Conservation (phyloP, 2,888 invertebrate species). For the Andrena fulva region DNA sequence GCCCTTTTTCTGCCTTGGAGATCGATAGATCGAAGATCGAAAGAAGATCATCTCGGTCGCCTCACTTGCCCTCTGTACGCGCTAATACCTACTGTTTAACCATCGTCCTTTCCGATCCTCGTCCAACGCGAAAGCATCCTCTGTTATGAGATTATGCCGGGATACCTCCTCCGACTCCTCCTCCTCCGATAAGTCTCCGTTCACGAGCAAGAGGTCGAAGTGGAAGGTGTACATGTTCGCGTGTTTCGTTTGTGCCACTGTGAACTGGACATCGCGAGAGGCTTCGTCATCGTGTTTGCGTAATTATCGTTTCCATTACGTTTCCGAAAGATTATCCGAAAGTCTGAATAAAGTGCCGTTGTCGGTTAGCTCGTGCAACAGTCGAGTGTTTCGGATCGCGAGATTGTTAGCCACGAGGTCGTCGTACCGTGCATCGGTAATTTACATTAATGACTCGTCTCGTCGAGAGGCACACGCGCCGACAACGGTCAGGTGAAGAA, state of each 20-base stretch:
- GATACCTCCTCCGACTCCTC: neutral
- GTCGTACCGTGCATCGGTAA: conserved; percentile 65
- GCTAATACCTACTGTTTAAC: no score
- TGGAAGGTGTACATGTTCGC: neutral
- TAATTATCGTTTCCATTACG: conserved; percentile 34
- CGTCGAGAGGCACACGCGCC: conserved; percentile 22
- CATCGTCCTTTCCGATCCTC: neutral
- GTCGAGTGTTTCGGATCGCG: conserved; percentile 52
- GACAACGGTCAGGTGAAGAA: conserved; percentile 22
- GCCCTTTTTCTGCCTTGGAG: conserved; percentile 1
- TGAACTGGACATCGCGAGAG: conserved; percentile 14
- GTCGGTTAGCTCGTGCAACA: conserved; percentile 37
- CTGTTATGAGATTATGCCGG: neutral
- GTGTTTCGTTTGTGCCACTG: neutral
- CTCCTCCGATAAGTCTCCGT: neutral
- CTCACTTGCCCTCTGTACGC: neutral
- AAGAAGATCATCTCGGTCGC: neutral
- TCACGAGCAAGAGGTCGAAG: neutral
- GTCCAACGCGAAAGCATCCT: neutral
- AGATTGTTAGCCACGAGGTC: conserved; percentile 69
- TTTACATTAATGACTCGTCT: conserved; percentile 75
- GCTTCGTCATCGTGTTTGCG: neutral
- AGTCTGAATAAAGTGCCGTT: conserved; percentile 42
- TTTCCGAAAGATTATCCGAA: conserved; percentile 36
- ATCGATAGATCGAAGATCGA: no score